These are phyloP conservation scores for Tychaedon coryphoeus DNA, from an alignment of 2,113 vertebrate genomes.

Conservation along the genomic window DNA sequence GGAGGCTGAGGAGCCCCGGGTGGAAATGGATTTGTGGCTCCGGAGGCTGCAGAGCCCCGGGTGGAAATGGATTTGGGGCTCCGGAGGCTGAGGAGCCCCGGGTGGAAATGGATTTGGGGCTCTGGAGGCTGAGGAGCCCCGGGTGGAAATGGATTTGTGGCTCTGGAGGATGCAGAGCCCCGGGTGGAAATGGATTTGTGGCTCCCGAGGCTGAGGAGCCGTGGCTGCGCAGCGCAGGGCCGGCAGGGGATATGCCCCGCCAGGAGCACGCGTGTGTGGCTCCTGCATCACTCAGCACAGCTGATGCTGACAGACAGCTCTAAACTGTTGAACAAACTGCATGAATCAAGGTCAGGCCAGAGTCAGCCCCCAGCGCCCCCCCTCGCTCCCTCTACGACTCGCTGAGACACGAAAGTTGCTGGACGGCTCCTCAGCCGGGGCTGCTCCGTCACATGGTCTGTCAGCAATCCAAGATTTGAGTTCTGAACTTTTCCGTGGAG, in stretches of 20 bases:
- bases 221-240: neutral
- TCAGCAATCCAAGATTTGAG: neutral
- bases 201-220: no score
- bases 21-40: no score
- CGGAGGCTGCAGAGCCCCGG: no score
- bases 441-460: neutral
- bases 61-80: no score
- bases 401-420: neutral
- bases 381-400: neutral
- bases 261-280: neutral
- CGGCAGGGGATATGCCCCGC: neutral
- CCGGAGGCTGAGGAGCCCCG: no score
- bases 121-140: neutral
- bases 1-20: no score
- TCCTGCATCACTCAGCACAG: neutral
- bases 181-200: no score
- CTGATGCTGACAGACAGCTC: slow-evolving; percentile 37
- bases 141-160: no score
- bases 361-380: neutral
- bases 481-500: neutral
- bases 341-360: slow-evolving; percentile 11
- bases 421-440: neutral
- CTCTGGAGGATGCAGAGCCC: no score
- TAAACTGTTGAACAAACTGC: neutral
- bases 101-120: neutral